Percentiles rank a stretch among this genome's conserved stretches.
These are phyloP conservation scores for Hyphantria cunea DNA, from an alignment of 1,140 invertebrate species.

Conservation along the genomic window DNA sequence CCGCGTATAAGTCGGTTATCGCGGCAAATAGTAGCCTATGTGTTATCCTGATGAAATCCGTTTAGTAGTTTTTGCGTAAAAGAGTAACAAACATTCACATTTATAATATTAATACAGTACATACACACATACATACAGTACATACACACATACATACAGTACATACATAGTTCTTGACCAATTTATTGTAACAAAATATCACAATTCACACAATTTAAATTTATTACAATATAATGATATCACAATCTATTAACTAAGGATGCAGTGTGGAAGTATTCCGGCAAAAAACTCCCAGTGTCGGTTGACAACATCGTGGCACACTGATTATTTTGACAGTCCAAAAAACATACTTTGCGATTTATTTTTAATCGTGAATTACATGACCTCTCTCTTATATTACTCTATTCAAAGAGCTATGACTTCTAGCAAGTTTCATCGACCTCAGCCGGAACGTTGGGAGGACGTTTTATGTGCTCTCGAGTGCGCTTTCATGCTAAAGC, in stretches of 20 bases:
- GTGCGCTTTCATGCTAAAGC: conserved; percentile 37
- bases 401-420: neutral
- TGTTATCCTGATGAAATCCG: too few relatives aligned
- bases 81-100: too few relatives aligned
- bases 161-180: conserved; percentile 24
- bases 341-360: conserved; percentile 6
- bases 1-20: too few relatives aligned
- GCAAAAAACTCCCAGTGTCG: neutral
- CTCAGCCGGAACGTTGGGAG: conserved; percentile 33
- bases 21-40: too few relatives aligned
- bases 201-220: conserved; percentile 9
- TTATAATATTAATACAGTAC: too few relatives aligned
- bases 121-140: too few relatives aligned
- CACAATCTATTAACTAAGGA: conserved; percentile 1
- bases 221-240: conserved; percentile 1
- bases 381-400: too few relatives aligned
- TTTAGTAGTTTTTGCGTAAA: too few relatives aligned
- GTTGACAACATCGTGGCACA: conserved; percentile 12
- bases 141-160: too few relatives aligned
- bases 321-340: conserved; percentile 32
- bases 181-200: conserved; percentile 5
- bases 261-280: neutral
- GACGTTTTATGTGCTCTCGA: conserved; percentile 49
- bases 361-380: neutral
- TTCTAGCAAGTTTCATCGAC: conserved; percentile 48